Base-by-base conservation (phyloP, 2,113 vertebrate genomes). In the Misgurnus mizolepis region DNA sequence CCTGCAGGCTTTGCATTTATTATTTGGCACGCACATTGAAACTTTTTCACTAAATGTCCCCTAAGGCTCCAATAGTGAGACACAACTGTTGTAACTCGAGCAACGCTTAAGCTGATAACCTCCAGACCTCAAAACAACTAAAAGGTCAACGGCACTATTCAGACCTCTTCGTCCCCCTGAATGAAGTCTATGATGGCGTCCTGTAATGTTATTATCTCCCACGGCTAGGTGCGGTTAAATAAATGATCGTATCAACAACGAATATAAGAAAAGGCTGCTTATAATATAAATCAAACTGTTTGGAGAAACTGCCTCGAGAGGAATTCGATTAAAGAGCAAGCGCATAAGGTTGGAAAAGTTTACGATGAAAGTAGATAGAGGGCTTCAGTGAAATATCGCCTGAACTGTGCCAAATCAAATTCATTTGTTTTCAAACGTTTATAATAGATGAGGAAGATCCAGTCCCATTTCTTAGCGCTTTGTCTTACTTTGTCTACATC, bases 1-100 rank as follows among this genome's bases (percentile, higher is more conserved):
- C 79, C 79, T 65, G 77, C 75, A 70, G 72, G 82, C 61, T 86
- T 86, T 86, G 65, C 81, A 79, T 83, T 81, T 65, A 58, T 58
- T 74, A 65, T 60, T 80, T 80, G 81, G 79, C 84, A 27, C 47
- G 60, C 55, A 14, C 56, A 81, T 78, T 68, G 62, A 72, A 81
- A 65, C 70, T 71, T 73, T 45, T 85, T 68, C 77, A 56, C 55
- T 69, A 56, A 81, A 81, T 78, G 75, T 80, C 71, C 78, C 73
- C 49, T 53, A 49, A 70, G 60, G 78, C 72, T 80, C 76, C 72
- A 39, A 66, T 65, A 55, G 40, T 22, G 50, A 74, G 55, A 18
- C 65, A 62, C 64, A 78, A 77, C 55, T 55, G 80, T 75, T 5
- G 47, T 70, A 56, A 62, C 50, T 67, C 78, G 50, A 71, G 60